Percentiles rank a stretch among this genome's conserved stretches.
These are phyloP conservation scores for Leptodactylus fuscus DNA, from an alignment of 2,113 vertebrate genomes.

Conservation along the genomic window DNA sequence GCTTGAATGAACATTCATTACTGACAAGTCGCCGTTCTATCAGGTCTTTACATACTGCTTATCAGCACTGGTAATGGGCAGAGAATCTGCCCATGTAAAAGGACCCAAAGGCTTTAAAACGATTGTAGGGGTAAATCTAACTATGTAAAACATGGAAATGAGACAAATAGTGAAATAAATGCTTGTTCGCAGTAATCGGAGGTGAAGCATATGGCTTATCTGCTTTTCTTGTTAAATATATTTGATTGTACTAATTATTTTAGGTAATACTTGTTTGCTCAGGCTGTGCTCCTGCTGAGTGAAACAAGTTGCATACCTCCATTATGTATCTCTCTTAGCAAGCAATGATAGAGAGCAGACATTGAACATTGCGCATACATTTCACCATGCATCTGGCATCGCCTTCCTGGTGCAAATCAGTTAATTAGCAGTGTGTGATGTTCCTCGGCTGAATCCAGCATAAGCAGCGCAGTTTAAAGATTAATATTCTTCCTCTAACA, in stretches of 20 bases:
- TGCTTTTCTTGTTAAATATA: slow-evolving; percentile 49
- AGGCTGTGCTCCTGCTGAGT: slow-evolving; percentile 46
- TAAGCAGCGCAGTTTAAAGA: slow-evolving; percentile 4
- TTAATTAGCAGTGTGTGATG: slow-evolving; percentile 20
- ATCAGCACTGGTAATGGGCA: too few species aligned
- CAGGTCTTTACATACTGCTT: too few species aligned
- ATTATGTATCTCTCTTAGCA: slow-evolving; percentile 49
- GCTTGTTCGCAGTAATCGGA: neutral
- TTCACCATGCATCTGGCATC: slow-evolving; percentile 41
- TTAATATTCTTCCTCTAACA: slow-evolving; percentile 18
- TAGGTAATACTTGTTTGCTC: slow-evolving; percentile 47
- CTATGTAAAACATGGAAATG: neutral
- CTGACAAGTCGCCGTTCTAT: too few species aligned
- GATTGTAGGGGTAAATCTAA: too few species aligned
- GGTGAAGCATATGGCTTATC: slow-evolving; percentile 30
- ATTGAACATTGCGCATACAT: slow-evolving; percentile 46
- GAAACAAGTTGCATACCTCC: slow-evolving; percentile 41
- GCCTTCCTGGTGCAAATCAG: slow-evolving; percentile 8
- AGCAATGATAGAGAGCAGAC: slow-evolving; percentile 36
- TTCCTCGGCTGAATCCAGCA: slow-evolving; percentile 7
- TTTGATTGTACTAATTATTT: slow-evolving; percentile 57
- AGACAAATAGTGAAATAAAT: neutral
- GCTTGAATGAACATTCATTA: too few species aligned
- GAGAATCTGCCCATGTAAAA: too few species aligned
- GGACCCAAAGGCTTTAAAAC: too few species aligned